Percentiles rank a stretch among this genome's conserved stretches.
These are phyloP conservation scores for Hirudinaria manillensis DNA, from an alignment of 2,888 invertebrate species.

Conservation along the genomic window DNA sequence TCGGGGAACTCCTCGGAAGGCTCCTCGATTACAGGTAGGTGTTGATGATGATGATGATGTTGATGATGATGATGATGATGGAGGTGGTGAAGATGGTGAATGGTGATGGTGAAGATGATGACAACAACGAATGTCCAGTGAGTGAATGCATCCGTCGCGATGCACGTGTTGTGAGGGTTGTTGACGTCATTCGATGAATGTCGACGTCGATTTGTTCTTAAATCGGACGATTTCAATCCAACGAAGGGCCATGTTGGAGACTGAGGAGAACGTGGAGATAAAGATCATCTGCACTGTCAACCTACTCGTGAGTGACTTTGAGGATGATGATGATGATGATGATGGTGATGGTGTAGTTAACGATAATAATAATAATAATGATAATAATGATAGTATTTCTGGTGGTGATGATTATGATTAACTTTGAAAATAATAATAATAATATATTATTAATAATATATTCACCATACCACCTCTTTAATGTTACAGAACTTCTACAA, in stretches of 20 bases:
- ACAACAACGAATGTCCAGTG: background rate
- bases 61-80: constrained; percentile 17
- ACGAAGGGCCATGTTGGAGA: constrained; percentile 82
- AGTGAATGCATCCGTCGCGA: too few species aligned
- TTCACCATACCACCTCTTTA: background rate
- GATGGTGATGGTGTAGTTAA: background rate
- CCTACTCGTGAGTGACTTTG: constrained; percentile 64
- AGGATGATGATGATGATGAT: background rate
- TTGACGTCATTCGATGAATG: too few species aligned
- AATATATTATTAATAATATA: background rate
- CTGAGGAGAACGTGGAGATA: constrained; percentile 88
- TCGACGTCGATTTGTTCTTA: too few species aligned
- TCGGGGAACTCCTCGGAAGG: constrained; percentile 78
- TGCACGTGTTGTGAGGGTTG: too few species aligned
- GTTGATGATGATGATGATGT: constrained; percentile 30
- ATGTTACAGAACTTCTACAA: constrained; percentile 79
- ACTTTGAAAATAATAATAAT: too few species aligned
- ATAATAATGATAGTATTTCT: too few species aligned
- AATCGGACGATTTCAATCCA: too few species aligned
- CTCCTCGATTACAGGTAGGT: constrained; percentile 75
- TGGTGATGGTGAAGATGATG: background rate
- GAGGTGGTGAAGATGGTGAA: background rate
- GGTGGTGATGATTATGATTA: too few species aligned
- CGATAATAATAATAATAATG: too few species aligned
- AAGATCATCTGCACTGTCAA: constrained; percentile 94